Conservation (phyloP, 2,797 vertebrate species). For the Silurus lanzhouensis region DNA sequence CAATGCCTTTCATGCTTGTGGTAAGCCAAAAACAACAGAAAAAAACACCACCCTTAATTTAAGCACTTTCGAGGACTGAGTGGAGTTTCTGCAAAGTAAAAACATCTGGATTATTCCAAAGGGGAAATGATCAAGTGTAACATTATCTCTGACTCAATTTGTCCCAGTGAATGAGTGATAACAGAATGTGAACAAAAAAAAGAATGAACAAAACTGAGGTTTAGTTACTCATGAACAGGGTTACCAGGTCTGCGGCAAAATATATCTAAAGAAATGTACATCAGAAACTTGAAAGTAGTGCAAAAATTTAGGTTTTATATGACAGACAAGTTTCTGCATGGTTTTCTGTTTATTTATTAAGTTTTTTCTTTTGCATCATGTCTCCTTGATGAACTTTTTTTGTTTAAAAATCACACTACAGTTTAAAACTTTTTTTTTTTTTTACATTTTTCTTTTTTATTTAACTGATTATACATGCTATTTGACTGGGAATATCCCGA, state of each 20-base stretch:
- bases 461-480: too few species aligned
- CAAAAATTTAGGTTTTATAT: background rate
- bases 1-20: conserved; percentile 36
- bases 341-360: background rate
- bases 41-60: conserved; percentile 20
- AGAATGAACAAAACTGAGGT: background rate
- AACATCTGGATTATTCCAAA: conserved; percentile 35
- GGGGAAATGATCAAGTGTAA: conserved; percentile 41
- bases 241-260: background rate
- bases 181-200: background rate
- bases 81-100: conserved; percentile 32
- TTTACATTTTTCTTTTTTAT: too few species aligned
- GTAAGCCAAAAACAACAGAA: conserved; percentile 46
- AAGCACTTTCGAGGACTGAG: conserved; percentile 34
- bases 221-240: background rate
- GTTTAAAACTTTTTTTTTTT: too few species aligned
- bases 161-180: background rate
- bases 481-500: too few species aligned
- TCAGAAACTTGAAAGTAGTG: background rate
- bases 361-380: background rate
- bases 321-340: background rate
- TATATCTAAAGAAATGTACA: background rate
- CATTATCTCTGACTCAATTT: background rate
- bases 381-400: background rate
- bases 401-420: too few species aligned